phyloP scores from a whole-genome alignment of 2,888 invertebrate genomes.

The Clivina fossor region DNA sequence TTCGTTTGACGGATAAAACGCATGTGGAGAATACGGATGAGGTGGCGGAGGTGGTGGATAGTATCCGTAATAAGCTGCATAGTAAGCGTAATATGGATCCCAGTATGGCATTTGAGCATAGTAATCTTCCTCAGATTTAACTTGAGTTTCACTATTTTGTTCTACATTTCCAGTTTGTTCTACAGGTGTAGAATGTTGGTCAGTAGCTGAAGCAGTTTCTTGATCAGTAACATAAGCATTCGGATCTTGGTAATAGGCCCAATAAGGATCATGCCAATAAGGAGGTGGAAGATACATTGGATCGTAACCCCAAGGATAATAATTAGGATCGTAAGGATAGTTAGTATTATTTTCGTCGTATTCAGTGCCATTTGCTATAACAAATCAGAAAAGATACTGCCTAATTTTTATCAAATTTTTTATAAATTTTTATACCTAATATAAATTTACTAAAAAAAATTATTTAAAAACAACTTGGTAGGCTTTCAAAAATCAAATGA shows the following conservation, averaged over 20 bases:
- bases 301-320: conserved; percentile 45
- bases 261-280: conserved; percentile 43
- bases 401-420: conserved; percentile 22
- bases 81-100: conserved; percentile 44
- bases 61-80: conserved; percentile 46
- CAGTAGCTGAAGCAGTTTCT: conserved; percentile 25
- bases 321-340: conserved; percentile 47
- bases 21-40: conserved; percentile 46
- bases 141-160: conserved; percentile 27
- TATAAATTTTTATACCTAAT: not conserved
- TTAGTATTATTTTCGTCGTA: conserved; percentile 46
- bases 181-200: conserved; percentile 15
- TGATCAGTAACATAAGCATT: conserved; percentile 36
- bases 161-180: conserved; percentile 24
- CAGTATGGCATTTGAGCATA: conserved; percentile 46
- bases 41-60: conserved; percentile 46
- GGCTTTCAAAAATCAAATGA: conserved; percentile 16
- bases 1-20: conserved; percentile 44
- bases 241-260: conserved; percentile 42
- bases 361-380: conserved; percentile 53
- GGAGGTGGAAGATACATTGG: conserved; percentile 45
- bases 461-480: conserved; percentile 21
- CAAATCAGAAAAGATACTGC: conserved; percentile 42
- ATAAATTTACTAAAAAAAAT: not conserved
- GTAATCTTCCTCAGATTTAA: conserved; percentile 37